These are phyloP conservation scores for Zosterops japonicus DNA, from an alignment of 2,113 vertebrate species.

Conservation along the genomic window DNA sequence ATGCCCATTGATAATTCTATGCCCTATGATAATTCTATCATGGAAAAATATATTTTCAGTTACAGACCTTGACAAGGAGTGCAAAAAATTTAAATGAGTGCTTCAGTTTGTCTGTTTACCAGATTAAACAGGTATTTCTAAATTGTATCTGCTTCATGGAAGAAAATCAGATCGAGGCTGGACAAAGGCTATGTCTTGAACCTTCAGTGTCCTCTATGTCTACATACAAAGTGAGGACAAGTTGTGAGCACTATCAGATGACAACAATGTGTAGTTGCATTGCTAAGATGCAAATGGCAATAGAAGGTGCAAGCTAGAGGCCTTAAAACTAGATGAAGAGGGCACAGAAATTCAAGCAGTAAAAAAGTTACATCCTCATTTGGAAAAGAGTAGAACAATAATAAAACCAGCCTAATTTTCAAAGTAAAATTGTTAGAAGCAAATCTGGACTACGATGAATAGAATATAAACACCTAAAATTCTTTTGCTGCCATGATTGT, in stretches of 20 bases:
- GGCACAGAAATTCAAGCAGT: neutral
- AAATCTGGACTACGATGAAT: conserved; percentile 19
- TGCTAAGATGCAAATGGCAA: neutral
- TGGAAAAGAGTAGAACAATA: neutral
- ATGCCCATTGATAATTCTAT: neutral
- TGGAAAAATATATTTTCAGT: neutral
- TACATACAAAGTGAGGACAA: neutral
- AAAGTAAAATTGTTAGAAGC: conserved; percentile 3
- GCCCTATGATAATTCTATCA: neutral
- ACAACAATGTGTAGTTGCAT: neutral
- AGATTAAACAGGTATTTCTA: neutral
- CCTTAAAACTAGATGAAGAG: neutral
- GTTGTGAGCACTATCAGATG: neutral
- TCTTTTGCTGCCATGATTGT: conserved; percentile 49
- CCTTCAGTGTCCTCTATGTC: neutral
- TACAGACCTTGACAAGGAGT: neutral
- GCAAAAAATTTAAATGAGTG: neutral
- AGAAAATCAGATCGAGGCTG: neutral
- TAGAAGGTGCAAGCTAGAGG: neutral
- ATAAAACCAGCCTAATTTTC: neutral
- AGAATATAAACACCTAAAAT: conserved; percentile 31
- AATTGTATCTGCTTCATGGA: neutral
- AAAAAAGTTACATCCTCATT: neutral
- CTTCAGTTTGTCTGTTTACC: neutral
- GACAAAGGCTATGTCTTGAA: neutral